Evolutionary conservation across 2,888 invertebrate species (phyloP).

Genomic region (Elegia similella): DNA sequence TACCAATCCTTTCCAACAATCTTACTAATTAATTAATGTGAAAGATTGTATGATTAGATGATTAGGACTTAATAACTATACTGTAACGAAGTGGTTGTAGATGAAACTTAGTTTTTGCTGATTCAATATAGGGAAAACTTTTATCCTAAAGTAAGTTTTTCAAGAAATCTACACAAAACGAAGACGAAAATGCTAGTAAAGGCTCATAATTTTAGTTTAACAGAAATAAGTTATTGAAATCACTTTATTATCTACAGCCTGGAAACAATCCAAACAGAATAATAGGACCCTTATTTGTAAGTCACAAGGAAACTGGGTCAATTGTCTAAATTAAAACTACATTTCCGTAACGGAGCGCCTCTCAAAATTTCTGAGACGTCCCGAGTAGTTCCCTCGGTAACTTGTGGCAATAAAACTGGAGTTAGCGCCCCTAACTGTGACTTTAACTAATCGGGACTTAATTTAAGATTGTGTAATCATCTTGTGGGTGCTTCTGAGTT

Average conservation of each 20-base stretch:
- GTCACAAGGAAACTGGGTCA: not conserved
- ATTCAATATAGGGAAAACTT: no score
- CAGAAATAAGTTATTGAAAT: not conserved
- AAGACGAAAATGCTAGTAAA: no score
- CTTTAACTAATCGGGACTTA: not conserved
- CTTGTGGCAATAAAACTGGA: not conserved
- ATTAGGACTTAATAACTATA: no score
- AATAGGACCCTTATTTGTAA: not conserved
- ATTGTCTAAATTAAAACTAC: conserved; percentile 1
- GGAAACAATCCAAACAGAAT: not conserved
- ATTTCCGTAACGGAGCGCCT: not conserved
- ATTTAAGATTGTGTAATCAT: not conserved
- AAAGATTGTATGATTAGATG: no score
- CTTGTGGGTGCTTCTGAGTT: no score
- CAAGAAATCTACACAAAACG: no score
- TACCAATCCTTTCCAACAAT: no score
- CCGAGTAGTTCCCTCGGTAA: not conserved
- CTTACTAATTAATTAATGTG: no score
- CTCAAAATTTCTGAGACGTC: not conserved
- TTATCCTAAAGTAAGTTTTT: no score
- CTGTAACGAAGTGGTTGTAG: no score
- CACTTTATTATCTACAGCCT: not conserved
- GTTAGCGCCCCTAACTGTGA: not conserved
- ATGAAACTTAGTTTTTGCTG: no score
- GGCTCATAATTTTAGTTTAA: no score